Percentiles rank a stretch among this genome's conserved stretches.
Evolutionary conservation across 1,140 invertebrate genomes (phyloP).

Genomic region (Drosophila nasuta): DNA sequence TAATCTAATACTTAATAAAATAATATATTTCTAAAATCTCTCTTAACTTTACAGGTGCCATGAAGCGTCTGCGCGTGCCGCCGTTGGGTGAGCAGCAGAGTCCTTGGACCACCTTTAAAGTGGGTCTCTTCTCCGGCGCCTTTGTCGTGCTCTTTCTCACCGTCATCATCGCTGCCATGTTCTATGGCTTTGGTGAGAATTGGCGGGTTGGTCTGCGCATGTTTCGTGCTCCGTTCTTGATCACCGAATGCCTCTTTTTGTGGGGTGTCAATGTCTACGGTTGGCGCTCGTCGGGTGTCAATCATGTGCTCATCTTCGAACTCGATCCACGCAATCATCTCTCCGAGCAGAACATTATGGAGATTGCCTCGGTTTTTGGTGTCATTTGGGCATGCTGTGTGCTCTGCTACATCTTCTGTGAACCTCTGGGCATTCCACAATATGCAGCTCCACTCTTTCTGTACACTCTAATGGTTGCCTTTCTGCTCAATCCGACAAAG

Average conservation of each 20-base stretch:
- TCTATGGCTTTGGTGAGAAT: constrained; percentile 73
- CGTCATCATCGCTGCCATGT: constrained; percentile 90
- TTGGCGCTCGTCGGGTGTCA: constrained; percentile 92
- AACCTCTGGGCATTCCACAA: constrained; percentile 90
- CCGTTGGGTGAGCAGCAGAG: constrained; percentile 93
- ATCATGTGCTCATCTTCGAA: constrained; percentile 97
- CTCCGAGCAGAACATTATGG: constrained; percentile 94
- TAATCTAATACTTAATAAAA: constrained; percentile 39
- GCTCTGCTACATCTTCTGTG: constrained; percentile 89
- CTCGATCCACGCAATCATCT: constrained; percentile 95
- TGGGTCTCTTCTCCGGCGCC: constrained; percentile 92
- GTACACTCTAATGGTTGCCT: constrained; percentile 89
- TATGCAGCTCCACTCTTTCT: constrained; percentile 92
- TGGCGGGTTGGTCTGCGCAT: constrained; percentile 88
- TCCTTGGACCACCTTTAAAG: constrained; percentile 94
- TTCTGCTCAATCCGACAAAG: constrained; percentile 92
- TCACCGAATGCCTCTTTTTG: constrained; percentile 93
- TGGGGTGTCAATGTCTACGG: constrained; percentile 96
- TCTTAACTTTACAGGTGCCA: constrained; percentile 86
- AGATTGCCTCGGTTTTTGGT: constrained; percentile 93
- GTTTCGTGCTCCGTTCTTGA: constrained; percentile 92
- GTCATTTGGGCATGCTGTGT: constrained; percentile 93
- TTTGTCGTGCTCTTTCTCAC: constrained; percentile 92
- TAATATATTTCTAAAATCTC: not conserved
- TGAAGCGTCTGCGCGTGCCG: constrained; percentile 94